phyloP scores from a whole-genome alignment of 2,888 invertebrate genomes.

The Eulithis prunata region DNA sequence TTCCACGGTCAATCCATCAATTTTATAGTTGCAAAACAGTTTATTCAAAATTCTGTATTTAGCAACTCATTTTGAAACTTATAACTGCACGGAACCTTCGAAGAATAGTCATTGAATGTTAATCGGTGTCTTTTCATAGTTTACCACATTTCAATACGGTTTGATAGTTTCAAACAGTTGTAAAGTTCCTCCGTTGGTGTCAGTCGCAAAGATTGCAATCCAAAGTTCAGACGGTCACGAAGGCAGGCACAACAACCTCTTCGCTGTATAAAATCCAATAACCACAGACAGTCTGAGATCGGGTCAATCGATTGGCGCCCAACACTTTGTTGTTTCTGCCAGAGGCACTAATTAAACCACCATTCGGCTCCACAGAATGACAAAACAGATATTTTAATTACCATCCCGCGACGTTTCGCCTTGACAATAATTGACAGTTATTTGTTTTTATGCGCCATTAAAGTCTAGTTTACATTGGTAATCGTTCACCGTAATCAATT shows the following conservation, averaged over 20 bases:
- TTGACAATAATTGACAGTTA: slow-evolving; percentile 40
- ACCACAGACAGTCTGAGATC: slow-evolving; percentile 63
- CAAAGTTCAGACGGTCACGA: slow-evolving; percentile 46
- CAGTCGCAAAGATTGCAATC: slow-evolving; percentile 35
- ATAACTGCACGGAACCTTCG: slow-evolving; percentile 26
- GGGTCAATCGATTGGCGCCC: slow-evolving; percentile 70
- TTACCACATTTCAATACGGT: slow-evolving; percentile 18
- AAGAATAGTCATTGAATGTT: slow-evolving; percentile 25
- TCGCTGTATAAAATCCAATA: slow-evolving; percentile 59
- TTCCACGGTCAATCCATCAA: slow-evolving; percentile 29
- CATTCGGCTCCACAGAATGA: slow-evolving; percentile 44
- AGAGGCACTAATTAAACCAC: slow-evolving; percentile 54
- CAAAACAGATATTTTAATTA: slow-evolving; percentile 47
- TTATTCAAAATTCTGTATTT: slow-evolving; percentile 29
- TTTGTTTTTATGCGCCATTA: slow-evolving; percentile 39
- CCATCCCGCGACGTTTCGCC: slow-evolving; percentile 34
- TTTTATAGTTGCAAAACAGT: slow-evolving; percentile 37
- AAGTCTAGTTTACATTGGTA: slow-evolving; percentile 33
- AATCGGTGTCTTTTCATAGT: slow-evolving; percentile 21
- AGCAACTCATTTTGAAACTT: slow-evolving; percentile 33
- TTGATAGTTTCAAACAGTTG: slow-evolving; percentile 21
- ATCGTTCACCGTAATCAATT: slow-evolving; percentile 33
- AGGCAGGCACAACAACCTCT: slow-evolving; percentile 36
- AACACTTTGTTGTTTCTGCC: slow-evolving; percentile 55
- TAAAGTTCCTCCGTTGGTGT: slow-evolving; percentile 27